Evolutionary conservation across 2,797 vertebrate genomes (phyloP), one percentile per base, ranked within the genome.

Genomic region (Premnoplex brunnescens): DNA sequence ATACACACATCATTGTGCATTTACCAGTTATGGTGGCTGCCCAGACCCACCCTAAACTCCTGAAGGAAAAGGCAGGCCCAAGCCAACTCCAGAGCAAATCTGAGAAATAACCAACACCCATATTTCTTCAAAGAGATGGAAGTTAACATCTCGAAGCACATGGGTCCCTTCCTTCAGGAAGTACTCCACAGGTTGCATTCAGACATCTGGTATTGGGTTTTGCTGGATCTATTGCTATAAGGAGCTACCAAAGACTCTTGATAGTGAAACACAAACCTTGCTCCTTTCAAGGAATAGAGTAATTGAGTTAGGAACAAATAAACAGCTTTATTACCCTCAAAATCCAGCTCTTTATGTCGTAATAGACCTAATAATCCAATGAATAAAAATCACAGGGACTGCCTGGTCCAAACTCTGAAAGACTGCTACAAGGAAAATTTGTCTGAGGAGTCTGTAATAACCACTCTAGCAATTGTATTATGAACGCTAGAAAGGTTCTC

Each of bases 81-180:
- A 66, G 28, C 2, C 37, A 76, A 27, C 22, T 51, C 23, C 74
- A 89, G n/a, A 86, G 36, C 32, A 71, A 90, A 15, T 24, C 71
- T 2, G 10, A 80, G 68, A 76, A 86, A 80, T 17, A 2, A 55
- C 19, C 34, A 46, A 20, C 18, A 60, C 13, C 41, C 6, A 4
- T 17, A 23, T 14, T 30, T 28, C 17, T 63, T 81, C 52, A 44
- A 67, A 71, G 19, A 56, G 34, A 52, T 24, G 10, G 10, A 81
- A 77, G 34, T 63, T 23, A 76, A 32, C 37, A 43, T 17, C 10
- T 49, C 4, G 2, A 48, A 94, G 24, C 11, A 63, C 0, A 0
- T 30, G 23, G 24, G 24, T 14, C 16, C 16, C 51, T 60, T 93
- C 36, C 30, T 82, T 59, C n/a, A 66, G 34, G 22, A 32, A 1